These are phyloP conservation scores for Telmatochromis brichardi DNA, from an alignment of 2,113 vertebrate species.

Conservation along the genomic window DNA sequence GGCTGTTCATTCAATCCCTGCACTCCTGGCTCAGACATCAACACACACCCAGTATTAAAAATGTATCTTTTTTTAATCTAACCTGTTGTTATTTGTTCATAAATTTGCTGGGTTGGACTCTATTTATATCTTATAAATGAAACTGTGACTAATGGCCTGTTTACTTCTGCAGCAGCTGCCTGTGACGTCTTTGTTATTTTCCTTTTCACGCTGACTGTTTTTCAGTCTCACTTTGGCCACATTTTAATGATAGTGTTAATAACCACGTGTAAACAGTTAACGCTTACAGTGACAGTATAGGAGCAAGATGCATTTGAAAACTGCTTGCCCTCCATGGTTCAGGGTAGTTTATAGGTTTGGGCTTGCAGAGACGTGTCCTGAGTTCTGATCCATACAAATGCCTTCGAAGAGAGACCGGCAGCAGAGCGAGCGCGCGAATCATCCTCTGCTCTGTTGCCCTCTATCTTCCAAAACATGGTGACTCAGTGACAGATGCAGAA, in stretches of 20 bases:
- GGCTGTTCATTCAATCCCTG: neutral
- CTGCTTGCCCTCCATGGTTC: neutral
- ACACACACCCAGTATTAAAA: neutral
- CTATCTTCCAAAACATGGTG: constrained; percentile 17
- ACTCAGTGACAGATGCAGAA: constrained; percentile 26
- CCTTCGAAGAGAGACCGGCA: neutral
- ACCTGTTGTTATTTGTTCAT: neutral
- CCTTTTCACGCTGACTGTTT: neutral
- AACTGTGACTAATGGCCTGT: neutral
- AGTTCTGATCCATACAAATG: neutral
- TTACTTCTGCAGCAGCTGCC: neutral
- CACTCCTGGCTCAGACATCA: neutral
- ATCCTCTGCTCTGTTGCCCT: neutral
- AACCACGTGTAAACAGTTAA: neutral
- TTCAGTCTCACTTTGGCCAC: neutral
- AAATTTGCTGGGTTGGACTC: neutral
- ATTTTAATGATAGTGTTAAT: neutral
- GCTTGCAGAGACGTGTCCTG: neutral
- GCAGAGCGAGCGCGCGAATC: neutral
- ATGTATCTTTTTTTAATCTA: neutral
- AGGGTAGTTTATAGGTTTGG: neutral
- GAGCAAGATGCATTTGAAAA: neutral
- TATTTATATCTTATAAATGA: neutral
- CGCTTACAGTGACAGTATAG: neutral
- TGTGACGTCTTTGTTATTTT: neutral